These are phyloP conservation scores for Sylvietta virens DNA, from an alignment of 2,113 vertebrate species.

Conservation along the genomic window DNA sequence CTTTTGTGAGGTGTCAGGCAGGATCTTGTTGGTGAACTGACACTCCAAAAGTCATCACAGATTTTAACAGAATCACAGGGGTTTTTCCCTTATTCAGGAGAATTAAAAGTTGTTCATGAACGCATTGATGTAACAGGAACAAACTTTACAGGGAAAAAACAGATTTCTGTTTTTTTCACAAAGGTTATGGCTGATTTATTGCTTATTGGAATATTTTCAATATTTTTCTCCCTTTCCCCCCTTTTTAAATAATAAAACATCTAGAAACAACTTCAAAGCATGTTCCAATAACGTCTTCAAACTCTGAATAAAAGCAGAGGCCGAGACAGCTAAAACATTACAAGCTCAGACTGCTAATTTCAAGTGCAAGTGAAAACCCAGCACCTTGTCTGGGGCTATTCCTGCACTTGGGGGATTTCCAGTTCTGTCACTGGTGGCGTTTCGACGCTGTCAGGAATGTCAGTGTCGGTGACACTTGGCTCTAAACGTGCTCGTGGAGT, in stretches of 20 bases:
- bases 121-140: not conserved
- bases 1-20: not conserved
- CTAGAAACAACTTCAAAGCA: not conserved
- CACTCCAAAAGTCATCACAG: not conserved
- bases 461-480: no score
- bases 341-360: not conserved
- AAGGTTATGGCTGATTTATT: not conserved
- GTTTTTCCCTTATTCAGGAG: not conserved
- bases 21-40: not conserved
- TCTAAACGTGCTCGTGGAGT: not conserved
- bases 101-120: not conserved
- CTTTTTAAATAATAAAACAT: not conserved
- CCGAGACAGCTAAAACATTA: not conserved
- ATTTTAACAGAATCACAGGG: not conserved
- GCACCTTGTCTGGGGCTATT: not conserved
- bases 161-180: not conserved
- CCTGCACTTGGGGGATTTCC: not conserved
- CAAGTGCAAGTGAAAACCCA: not conserved
- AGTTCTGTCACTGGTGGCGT: no score
- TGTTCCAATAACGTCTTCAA: not conserved
- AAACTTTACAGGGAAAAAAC: not conserved
- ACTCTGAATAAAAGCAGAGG: not conserved
- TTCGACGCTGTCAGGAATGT: accelerated
- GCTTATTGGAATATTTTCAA: not conserved
- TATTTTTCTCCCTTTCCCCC: accelerated